phyloP scores from a whole-genome alignment of 1,140 invertebrate genomes.

The Diabrotica undecimpunctata region DNA sequence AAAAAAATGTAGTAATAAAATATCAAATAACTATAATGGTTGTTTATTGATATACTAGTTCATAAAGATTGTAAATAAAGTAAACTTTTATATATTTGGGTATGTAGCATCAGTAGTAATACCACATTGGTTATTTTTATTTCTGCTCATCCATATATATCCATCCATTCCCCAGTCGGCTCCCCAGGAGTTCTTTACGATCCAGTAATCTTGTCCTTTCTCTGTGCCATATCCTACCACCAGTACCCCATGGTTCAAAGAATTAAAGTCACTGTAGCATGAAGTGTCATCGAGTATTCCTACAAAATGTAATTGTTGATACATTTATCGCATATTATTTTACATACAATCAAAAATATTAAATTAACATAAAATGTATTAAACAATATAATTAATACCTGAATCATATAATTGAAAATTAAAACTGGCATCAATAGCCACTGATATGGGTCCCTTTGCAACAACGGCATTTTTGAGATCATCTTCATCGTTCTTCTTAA shows the following conservation, averaged over 20 bases:
- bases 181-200: conserved; percentile 39
- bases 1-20: too few relatives aligned
- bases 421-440: conserved; percentile 84
- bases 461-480: conserved; percentile 56
- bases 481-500: too few relatives aligned
- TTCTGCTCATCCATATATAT: too few relatives aligned
- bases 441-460: conserved; percentile 80
- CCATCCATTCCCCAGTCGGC: too few relatives aligned
- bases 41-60: too few relatives aligned
- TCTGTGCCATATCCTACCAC: conserved; percentile 34
- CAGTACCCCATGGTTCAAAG: conserved; percentile 35
- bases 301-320: conserved; percentile 34
- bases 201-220: conserved; percentile 31
- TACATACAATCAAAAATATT: too few relatives aligned
- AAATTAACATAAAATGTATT: too few relatives aligned
- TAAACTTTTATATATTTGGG: too few relatives aligned
- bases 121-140: conserved; percentile 22
- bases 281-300: conserved; percentile 54
- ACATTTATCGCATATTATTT: too few relatives aligned
- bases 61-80: too few relatives aligned
- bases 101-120: neutral
- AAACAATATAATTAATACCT: conserved; percentile 10
- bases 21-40: too few relatives aligned
- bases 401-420: conserved; percentile 26
- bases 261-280: conserved; percentile 9